Conservation (phyloP, 2,797 vertebrate genomes). For the Calcarius lapponicus region DNA sequence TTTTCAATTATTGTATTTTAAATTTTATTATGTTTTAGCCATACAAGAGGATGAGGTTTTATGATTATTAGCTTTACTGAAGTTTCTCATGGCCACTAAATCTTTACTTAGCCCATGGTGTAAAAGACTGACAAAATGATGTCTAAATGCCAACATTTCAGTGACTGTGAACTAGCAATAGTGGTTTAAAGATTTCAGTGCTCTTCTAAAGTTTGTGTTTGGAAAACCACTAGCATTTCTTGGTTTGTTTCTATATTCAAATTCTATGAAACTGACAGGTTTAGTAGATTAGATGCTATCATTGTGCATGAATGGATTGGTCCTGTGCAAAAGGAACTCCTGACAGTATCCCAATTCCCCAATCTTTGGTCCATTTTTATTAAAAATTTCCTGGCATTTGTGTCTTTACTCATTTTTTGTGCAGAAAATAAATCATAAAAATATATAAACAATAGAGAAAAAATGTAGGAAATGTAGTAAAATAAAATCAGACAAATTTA, state of each 20-base stretch:
- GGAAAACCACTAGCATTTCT: neutral
- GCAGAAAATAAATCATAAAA: neutral
- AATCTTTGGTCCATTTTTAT: neutral
- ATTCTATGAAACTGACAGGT: neutral
- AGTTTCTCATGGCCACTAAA: neutral
- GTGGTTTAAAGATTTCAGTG: neutral
- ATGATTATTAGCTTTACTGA: neutral
- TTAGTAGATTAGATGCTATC: neutral
- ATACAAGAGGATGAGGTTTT: neutral
- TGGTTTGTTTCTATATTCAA: neutral
- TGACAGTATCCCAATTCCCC: neutral
- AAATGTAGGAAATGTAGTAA: neutral
- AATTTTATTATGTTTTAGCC: neutral
- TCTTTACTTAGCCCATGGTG: neutral
- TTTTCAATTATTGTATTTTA: neutral
- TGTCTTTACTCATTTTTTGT: neutral
- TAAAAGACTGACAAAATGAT: neutral
- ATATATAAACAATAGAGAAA: neutral
- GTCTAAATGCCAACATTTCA: neutral
- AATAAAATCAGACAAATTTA: neutral
- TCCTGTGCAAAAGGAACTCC: neutral
- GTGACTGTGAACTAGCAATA: neutral
- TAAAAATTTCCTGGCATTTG: neutral
- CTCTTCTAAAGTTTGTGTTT: neutral
- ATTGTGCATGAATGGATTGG: fast-evolving